phyloP scores from a whole-genome alignment of 2,888 invertebrate genomes.

The Drosophila subsilvestris region DNA sequence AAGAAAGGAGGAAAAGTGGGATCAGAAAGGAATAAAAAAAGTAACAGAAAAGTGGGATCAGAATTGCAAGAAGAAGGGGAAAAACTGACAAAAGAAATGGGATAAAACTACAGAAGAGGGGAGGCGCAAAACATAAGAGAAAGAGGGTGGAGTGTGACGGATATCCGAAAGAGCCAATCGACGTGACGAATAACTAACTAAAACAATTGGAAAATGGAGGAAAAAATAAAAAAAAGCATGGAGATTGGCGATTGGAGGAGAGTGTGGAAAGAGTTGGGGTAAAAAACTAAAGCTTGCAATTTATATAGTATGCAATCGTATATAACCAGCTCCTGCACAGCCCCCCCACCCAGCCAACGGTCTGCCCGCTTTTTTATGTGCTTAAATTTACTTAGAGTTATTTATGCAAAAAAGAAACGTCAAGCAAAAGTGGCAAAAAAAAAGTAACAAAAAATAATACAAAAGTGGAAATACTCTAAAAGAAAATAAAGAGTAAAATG shows the following conservation, averaged over 20 bases:
- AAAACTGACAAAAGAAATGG: no score
- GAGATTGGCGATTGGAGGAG: no score
- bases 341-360: background rate
- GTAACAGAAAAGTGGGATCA: background rate
- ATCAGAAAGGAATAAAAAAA: conserved; percentile 17
- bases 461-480: background rate
- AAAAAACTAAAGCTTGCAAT: conserved; percentile 54
- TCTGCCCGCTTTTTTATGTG: conserved; percentile 28
- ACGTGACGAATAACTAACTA: conserved; percentile 67
- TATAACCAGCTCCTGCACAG: conserved; percentile 20
- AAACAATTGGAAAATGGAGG: conserved; percentile 35
- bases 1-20: background rate
- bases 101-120: no score
- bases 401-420: conserved; percentile 64
- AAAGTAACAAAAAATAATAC: background rate
- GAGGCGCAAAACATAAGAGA: background rate
- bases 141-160: background rate
- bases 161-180: conserved; percentile 62
- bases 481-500: background rate
- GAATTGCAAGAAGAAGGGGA: background rate
- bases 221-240: background rate
- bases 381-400: conserved; percentile 77
- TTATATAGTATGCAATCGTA: conserved; percentile 57
- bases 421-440: background rate
- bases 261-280: conserved; percentile 22